Evolutionary conservation across 2,113 vertebrate species (phyloP), one percentile per base, ranked within the genome.

Genomic region (Corynorhinus townsendii): DNA sequence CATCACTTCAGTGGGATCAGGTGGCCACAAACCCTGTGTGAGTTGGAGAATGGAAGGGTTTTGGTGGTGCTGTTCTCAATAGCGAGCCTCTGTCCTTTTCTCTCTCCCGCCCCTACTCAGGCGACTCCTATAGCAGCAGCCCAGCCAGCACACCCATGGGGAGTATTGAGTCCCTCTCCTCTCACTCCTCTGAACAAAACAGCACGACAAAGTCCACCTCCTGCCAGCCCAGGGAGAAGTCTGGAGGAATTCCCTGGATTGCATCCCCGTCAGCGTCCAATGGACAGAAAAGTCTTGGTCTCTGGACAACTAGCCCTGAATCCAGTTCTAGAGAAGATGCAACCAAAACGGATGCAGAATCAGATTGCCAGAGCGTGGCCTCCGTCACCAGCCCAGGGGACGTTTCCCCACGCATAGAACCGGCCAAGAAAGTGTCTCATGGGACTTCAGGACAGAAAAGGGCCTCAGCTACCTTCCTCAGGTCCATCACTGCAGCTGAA

Each of bases 121-220:
- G 99, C 96, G 99, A 99, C 96, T 99, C 99, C 0, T 99, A 99
- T 91, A 99, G 99, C 96, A 99, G 99, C 97, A 99, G 99, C 93
- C 99, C 99, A 0, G 99, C 99, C 97, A 99, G 99, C 62, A 99
- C 99, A 0, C 99, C 99, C 0, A 99, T 99, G 99, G 99, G 99
- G 95, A 99, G 99, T 97, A 99, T 99, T 56, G 99, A 99, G 95
- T 99, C 99, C 3, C 98, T 99, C 40, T 99, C 99, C 71, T 99
- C 99, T 8, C 99, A 99, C 97, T 99, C 99, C n/a, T 99, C 99
- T 0, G 99, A 99, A 94, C 99, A 99, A 96, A 99, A 99, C 76
- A 99, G 99, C 88, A 98, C 98, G 19, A 98, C 98, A 40, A 99
- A 99, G 96, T 98, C 98, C 0, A 89, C 98, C 0, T 98, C 99